Percentiles rank a stretch among this genome's conserved stretches.
phyloP scores from a whole-genome alignment of 2,888 invertebrate species.

The Tachystola acroxantha region DNA sequence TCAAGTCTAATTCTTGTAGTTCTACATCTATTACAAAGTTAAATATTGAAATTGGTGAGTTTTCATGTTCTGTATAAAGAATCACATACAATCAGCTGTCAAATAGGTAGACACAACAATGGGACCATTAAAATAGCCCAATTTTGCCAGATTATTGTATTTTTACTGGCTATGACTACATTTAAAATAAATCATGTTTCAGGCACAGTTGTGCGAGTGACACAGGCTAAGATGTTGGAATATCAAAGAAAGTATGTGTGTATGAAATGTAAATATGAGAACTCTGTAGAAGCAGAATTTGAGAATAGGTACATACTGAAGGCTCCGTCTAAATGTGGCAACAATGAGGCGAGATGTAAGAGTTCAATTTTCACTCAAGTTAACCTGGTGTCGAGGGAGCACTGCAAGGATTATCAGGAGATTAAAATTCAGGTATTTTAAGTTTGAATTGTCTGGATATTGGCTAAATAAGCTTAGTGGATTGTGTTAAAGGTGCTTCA shows the following conservation, averaged over 20 bases:
- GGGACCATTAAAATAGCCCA: too few relatives aligned
- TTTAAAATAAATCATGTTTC: conserved; percentile 20
- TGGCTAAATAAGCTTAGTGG: too few relatives aligned
- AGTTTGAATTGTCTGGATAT: too few relatives aligned
- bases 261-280: conserved; percentile 84
- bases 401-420: conserved; percentile 91
- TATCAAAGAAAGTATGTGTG: conserved; percentile 86
- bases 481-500: too few relatives aligned
- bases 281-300: conserved; percentile 82
- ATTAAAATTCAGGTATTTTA: conserved; percentile 85
- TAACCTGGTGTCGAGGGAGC: conserved; percentile 76
- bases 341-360: conserved; percentile 72
- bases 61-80: too few relatives aligned
- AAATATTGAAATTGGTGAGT: too few relatives aligned
- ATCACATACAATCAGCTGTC: too few relatives aligned
- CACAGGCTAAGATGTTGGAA: conserved; percentile 86
- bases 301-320: conserved; percentile 80
- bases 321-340: conserved; percentile 75
- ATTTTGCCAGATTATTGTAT: too few relatives aligned
- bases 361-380: conserved; percentile 75
- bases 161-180: too few relatives aligned
- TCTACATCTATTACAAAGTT: too few relatives aligned
- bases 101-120: too few relatives aligned
- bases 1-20: too few relatives aligned
- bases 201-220: conserved; percentile 89